These are phyloP conservation scores for Tragelaphus buxtoni DNA, from an alignment of 2,113 vertebrate species.

Conservation along the genomic window DNA sequence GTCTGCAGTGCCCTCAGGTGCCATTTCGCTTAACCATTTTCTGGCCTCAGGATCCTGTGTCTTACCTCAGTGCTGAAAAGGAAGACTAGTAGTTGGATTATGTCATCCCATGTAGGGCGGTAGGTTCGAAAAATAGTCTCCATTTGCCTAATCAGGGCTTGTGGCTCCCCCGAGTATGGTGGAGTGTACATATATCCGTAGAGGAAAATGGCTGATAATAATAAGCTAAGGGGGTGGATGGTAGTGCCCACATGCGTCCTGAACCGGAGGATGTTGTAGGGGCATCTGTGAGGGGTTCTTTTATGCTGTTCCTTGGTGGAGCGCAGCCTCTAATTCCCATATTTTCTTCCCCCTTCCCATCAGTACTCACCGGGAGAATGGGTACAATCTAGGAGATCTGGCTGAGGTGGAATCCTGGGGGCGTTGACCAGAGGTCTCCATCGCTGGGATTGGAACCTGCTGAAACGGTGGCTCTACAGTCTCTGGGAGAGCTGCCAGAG, in stretches of 20 bases:
- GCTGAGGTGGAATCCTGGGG: not conserved
- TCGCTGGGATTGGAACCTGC: accelerated
- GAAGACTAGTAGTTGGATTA: not conserved
- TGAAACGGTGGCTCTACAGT: accelerated
- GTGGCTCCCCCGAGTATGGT: accelerated
- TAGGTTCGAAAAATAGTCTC: not conserved
- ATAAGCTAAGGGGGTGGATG: not conserved
- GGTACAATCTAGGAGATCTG: not conserved
- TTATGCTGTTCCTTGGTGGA: accelerated
- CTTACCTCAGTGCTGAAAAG: not conserved
- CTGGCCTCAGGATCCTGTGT: not conserved
- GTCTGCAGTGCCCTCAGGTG: not conserved
- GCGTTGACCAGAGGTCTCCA: not conserved
- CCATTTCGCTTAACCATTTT: not conserved
- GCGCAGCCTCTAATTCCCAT: not conserved
- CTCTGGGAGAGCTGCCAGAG: not conserved
- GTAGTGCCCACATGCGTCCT: not conserved
- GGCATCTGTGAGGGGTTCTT: not conserved
- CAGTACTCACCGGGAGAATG: not conserved
- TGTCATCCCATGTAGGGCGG: not conserved
- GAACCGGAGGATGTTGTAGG: not conserved
- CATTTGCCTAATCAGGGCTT: not conserved
- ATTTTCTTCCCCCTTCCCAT: not conserved
- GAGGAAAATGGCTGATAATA: not conserved
- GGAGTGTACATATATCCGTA: accelerated